These are phyloP conservation scores for Galbula dea DNA, from an alignment of 2,113 vertebrate genomes.

Conservation along the genomic window DNA sequence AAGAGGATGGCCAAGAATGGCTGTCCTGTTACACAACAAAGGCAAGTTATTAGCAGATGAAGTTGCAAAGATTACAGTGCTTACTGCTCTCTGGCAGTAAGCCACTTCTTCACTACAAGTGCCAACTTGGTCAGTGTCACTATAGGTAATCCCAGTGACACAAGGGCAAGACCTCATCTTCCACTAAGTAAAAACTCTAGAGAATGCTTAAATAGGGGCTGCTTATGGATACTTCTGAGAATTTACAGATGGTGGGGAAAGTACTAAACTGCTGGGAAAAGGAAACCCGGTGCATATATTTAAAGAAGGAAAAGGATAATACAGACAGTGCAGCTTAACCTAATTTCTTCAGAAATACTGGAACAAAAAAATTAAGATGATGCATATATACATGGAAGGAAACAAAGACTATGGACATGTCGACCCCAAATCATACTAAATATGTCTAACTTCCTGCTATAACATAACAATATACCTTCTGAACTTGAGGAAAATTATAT, in stretches of 20 bases:
- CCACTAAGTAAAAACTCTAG: background rate
- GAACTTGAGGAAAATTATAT: background rate
- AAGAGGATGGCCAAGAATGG: background rate
- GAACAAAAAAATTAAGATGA: background rate
- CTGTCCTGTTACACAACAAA: slow-evolving; percentile 6
- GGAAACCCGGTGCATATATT: background rate
- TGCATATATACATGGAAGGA: background rate
- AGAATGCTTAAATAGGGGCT: background rate
- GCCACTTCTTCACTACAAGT: slow-evolving; percentile 16
- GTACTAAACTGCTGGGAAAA: background rate
- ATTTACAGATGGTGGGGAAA: background rate
- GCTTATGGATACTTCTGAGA: background rate
- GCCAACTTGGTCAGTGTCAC: background rate
- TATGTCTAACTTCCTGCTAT: background rate
- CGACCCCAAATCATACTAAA: background rate
- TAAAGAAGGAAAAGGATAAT: background rate
- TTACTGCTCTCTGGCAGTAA: slow-evolving; percentile 26
- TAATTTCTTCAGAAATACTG: background rate
- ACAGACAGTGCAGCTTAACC: background rate
- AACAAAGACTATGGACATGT: background rate
- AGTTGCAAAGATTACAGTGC: slow-evolving; percentile 41
- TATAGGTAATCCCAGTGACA: background rate
- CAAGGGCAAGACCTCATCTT: background rate
- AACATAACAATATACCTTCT: background rate
- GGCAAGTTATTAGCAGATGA: slow-evolving; percentile 32